A percentile compares a stretch with the other conserved stretches of the same genome.
Evolutionary conservation across 2,888 invertebrate genomes (phyloP).

Genomic region (Drosophila silvestris): DNA sequence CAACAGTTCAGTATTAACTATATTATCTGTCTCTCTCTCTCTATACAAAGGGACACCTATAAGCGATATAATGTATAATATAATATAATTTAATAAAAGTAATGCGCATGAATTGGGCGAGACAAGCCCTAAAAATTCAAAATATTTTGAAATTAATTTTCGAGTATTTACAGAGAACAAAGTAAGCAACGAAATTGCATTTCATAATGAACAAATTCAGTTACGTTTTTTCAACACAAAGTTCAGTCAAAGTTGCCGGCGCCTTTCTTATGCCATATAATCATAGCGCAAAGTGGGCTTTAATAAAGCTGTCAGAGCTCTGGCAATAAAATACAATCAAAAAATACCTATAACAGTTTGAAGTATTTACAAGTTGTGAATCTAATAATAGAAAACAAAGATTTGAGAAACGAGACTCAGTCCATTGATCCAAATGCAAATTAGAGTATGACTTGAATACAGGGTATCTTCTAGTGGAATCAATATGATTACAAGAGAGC

Average conservation of each 20-base stretch:
- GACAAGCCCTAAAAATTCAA: neutral
- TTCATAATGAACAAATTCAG: conserved; percentile 49
- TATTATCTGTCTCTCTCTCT: neutral
- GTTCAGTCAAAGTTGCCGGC: conserved; percentile 9
- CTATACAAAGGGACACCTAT: neutral
- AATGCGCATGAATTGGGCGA: neutral
- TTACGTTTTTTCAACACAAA: conserved; percentile 35
- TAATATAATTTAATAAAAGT: neutral
- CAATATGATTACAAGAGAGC: neutral
- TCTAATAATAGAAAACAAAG: neutral
- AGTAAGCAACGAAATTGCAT: neutral
- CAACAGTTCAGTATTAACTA: neutral
- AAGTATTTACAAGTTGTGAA: neutral
- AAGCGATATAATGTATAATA: neutral
- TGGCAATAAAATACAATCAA: neutral
- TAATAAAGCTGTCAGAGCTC: neutral
- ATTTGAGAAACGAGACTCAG: neutral
- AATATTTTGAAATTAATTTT: neutral
- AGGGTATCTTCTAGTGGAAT: neutral
- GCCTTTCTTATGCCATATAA: neutral
- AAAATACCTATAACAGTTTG: neutral
- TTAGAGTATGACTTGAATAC: neutral
- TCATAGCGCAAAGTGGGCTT: neutral
- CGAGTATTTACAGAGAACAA: neutral
- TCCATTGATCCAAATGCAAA: neutral